A percentile compares a stretch with the other conserved stretches of the same genome.
Conservation (phyloP, 2,113 vertebrate species). For the Delphinapterus leucas region DNA sequence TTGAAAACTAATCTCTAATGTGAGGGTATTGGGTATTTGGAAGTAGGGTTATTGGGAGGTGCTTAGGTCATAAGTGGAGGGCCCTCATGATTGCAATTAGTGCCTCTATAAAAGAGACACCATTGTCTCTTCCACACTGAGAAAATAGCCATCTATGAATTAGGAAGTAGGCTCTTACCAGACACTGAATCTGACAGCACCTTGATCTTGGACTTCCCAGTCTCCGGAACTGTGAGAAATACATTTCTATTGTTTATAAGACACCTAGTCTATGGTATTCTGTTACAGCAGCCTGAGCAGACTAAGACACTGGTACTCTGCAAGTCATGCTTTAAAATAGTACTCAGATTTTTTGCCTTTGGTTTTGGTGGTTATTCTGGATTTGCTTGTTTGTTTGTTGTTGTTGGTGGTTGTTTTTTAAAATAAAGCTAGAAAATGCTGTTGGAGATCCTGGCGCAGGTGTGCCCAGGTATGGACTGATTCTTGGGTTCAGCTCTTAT, state of each 20-base stretch:
- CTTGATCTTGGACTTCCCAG: not conserved
- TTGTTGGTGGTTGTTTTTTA: not conserved
- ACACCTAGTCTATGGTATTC: not conserved
- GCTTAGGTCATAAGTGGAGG: not conserved
- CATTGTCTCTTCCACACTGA: not conserved
- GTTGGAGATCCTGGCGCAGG: no score
- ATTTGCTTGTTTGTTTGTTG: not conserved
- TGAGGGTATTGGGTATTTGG: not conserved
- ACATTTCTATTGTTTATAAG: not conserved
- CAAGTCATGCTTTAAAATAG: not conserved
- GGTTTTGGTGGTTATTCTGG: not conserved
- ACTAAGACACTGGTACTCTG: not conserved
- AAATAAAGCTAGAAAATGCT: not conserved
- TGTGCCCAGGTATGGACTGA: not conserved
- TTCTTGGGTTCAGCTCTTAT: not conserved
- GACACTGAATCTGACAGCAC: not conserved
- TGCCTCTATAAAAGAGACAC: not conserved
- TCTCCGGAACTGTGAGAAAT: not conserved
- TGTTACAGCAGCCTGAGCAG: not conserved
- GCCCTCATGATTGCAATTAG: not conserved
- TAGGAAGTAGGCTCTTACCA: not conserved
- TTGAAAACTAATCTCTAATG: not conserved
- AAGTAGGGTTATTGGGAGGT: not conserved
- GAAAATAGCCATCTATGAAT: not conserved
- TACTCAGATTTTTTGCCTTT: not conserved